Percentiles rank a stretch among this genome's conserved stretches.
These are phyloP conservation scores for Dromaius novaehollandiae DNA, from an alignment of 2,113 vertebrate genomes.

Conservation along the genomic window DNA sequence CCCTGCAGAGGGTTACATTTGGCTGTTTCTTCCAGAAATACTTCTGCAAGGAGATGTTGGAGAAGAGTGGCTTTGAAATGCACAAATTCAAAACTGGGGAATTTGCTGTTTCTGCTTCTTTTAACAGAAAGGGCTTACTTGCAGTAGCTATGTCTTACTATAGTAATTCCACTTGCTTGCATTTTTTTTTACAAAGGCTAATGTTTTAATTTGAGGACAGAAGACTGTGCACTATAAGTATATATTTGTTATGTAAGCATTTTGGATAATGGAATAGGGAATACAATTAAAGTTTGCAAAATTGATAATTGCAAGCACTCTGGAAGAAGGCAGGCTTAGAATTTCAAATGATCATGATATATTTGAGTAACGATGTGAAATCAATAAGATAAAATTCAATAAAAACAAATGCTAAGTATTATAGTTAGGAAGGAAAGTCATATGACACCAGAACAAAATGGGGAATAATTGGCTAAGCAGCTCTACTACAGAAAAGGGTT, in stretches of 20 bases:
- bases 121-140: neutral
- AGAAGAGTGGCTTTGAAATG: neutral
- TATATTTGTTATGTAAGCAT: neutral
- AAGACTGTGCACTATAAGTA: neutral
- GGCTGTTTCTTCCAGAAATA: neutral
- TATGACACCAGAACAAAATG: neutral
- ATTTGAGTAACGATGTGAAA: conserved; percentile 6
- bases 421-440: neutral
- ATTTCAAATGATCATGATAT: neutral
- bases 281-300: neutral
- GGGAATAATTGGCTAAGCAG: neutral
- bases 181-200: neutral
- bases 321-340: neutral
- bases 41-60: neutral
- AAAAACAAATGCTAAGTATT: neutral
- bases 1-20: neutral
- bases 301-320: neutral
- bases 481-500: neutral
- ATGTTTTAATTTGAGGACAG: neutral
- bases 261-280: neutral
- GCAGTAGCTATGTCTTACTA: neutral
- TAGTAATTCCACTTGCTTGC: neutral
- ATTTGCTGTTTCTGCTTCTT: neutral
- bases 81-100: neutral
- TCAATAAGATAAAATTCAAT: conserved; percentile 19